Base-by-base conservation (phyloP, 2,888 invertebrate genomes). In the Gymnocheta viridis region DNA sequence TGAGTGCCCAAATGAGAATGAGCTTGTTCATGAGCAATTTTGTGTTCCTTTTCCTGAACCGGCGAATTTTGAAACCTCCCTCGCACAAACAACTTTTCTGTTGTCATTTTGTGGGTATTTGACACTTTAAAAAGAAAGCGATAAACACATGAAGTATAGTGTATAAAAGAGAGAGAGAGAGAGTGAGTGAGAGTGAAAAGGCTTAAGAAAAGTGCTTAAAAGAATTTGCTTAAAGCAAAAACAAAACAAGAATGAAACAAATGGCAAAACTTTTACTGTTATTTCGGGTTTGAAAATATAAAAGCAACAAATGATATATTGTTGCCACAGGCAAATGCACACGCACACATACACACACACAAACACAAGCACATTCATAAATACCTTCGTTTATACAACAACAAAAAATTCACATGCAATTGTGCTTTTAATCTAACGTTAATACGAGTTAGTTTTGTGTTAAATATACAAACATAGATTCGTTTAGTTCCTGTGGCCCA, bases 251-350 rank as follows among this genome's bases (percentile, higher is more conserved):
- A 56, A 9, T 9, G 1, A 62, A 41, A 70, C 14, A 64, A 79
- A 72, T 79, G 62, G 35, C 44, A 17, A 79, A 79, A 84, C 38
- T 84, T 81, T 79, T 66, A 38, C 38, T 38, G 56, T 70, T 70
- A 64, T 56, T 69, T 69, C 41, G 17, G 60, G 27, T 41, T 51
- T 19, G 6, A 38, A 17, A 44, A 64, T 10, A 78, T 17, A 22
- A 60, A 73, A 79, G 84, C 84, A 84, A 84, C 80, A 84, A 84
- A 80, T 84, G 76, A 84, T 76, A 83, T 77, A 84, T 80, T 84
- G 80, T 69, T 77, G 73, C 62, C 49, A 56, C 44, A 27, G 32
- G 56, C 14, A 72, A 66, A 58, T 44, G 5, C 27, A 56, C 38
- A 29, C 14, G 44, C 12, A 29, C 51, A 10, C 0, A 54, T n/a